These are phyloP conservation scores for Asbolus verrucosus DNA, from an alignment of 1,140 invertebrate species.

Conservation along the genomic window DNA sequence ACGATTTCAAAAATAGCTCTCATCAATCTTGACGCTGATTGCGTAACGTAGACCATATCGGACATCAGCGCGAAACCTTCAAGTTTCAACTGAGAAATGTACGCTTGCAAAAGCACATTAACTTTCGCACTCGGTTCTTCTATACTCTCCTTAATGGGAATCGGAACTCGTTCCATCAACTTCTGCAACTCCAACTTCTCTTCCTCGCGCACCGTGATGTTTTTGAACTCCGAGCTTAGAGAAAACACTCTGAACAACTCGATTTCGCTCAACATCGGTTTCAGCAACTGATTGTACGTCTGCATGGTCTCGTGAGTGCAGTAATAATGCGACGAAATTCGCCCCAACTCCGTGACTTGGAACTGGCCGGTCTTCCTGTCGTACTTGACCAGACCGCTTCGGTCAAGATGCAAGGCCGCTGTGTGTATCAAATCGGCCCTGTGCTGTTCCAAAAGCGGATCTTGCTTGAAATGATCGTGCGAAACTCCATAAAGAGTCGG, in stretches of 20 bases:
- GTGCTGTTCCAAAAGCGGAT: slow-evolving; percentile 88
- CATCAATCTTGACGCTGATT: slow-evolving; percentile 95
- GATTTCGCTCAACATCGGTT: slow-evolving; percentile 97
- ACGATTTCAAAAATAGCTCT: slow-evolving; percentile 98
- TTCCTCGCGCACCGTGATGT: slow-evolving; percentile 96
- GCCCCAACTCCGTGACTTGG: slow-evolving; percentile 89
- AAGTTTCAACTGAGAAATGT: slow-evolving; percentile 98
- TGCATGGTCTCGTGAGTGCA: slow-evolving; percentile 97
- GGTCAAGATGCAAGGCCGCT: slow-evolving; percentile 91
- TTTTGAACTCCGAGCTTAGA: slow-evolving; percentile 93
- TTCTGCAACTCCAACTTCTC: slow-evolving; percentile 98
- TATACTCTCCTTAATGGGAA: slow-evolving; percentile 99
- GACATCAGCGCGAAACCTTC: slow-evolving; percentile 99
- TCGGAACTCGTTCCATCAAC: slow-evolving; percentile 96
- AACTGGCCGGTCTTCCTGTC: slow-evolving; percentile 96
- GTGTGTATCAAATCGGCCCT: slow-evolving; percentile 97
- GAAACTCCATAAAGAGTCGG: slow-evolving; percentile 92
- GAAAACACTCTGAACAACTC: slow-evolving; percentile 99
- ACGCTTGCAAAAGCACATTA: slow-evolving; percentile 95
- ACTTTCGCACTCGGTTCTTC: slow-evolving; percentile 99
- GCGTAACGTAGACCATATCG: slow-evolving; percentile 99
- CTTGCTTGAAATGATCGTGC: slow-evolving; percentile 83
- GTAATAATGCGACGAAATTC: slow-evolving; percentile 99
- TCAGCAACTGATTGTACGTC: slow-evolving; percentile 96
- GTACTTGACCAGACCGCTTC: slow-evolving; percentile 94